Conservation (phyloP, 2,797 vertebrate genomes). For the Lophotriccus pileatus region DNA sequence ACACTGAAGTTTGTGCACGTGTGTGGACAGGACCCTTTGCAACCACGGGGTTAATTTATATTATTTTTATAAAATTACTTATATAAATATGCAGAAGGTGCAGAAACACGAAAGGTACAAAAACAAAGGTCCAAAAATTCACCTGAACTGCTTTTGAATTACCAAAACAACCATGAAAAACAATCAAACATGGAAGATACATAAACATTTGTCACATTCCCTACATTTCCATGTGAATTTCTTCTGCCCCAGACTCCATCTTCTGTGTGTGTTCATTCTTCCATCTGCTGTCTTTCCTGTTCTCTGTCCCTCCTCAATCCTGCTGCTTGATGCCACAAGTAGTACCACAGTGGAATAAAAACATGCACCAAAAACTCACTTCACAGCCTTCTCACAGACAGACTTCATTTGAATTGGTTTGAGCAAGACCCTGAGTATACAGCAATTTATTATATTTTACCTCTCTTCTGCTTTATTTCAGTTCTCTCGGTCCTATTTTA, state of each 20-base stretch:
- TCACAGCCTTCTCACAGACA: neutral
- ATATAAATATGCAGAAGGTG: neutral
- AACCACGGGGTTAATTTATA: neutral
- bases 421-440: neutral
- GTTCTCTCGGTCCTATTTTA: neutral
- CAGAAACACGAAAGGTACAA: neutral
- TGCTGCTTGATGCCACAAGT: neutral
- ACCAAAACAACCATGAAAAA: neutral
- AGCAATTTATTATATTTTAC: neutral
- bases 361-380: neutral
- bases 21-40: fast-evolving
- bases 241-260: neutral
- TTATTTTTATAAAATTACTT: too few relatives aligned
- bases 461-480: neutral
- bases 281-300: neutral
- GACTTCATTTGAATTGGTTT: neutral
- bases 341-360: neutral
- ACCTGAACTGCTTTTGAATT: neutral
- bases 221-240: neutral
- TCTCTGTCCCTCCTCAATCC: neutral
- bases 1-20: fast-evolving
- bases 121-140: neutral
- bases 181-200: neutral
- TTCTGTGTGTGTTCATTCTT: neutral
- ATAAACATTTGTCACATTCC: neutral